Conservation (phyloP, 2,113 vertebrate species). For the Phalacrocorax aristotelis region DNA sequence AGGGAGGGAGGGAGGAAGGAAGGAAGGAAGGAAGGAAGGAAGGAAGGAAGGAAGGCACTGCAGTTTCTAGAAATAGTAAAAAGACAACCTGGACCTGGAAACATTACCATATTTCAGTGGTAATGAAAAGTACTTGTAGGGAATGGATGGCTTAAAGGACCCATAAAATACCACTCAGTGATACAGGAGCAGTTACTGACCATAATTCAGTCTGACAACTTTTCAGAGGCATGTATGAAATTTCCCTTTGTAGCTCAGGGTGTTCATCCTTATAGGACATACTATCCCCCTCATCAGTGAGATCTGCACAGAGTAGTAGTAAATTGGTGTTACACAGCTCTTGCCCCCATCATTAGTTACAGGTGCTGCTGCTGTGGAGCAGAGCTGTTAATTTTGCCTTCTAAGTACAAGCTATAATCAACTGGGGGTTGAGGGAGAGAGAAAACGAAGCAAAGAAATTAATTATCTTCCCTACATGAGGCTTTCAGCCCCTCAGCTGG, state of each 20-base stretch:
- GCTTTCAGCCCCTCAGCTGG: not conserved
- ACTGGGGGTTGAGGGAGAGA: not conserved
- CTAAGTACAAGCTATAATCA: slow-evolving; percentile 5
- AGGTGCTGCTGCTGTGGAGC: not conserved
- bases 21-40: accelerated
- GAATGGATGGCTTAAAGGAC: not conserved
- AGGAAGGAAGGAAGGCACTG: not conserved
- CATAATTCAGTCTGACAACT: not conserved
- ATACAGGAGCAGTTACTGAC: not conserved
- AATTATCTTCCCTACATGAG: not conserved
- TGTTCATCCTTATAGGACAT: not conserved
- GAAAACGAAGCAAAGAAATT: not conserved
- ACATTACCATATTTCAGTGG: not conserved
- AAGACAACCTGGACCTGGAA: slow-evolving; percentile 20
- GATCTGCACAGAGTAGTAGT: not conserved
- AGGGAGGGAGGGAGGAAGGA: accelerated
- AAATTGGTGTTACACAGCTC: not conserved
- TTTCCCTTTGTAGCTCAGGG: not conserved
- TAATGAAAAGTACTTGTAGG: not conserved
- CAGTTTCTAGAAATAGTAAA: slow-evolving; percentile 24
- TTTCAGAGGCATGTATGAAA: not conserved
- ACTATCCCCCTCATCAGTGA: not conserved
- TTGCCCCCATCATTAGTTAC: not conserved
- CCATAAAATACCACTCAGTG: not conserved
- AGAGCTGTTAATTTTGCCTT: slow-evolving; percentile 18